Evolutionary conservation across 2,888 invertebrate genomes (phyloP), one percentile per base, ranked within the genome.

Genomic region (Drosophila demipolita): DNA sequence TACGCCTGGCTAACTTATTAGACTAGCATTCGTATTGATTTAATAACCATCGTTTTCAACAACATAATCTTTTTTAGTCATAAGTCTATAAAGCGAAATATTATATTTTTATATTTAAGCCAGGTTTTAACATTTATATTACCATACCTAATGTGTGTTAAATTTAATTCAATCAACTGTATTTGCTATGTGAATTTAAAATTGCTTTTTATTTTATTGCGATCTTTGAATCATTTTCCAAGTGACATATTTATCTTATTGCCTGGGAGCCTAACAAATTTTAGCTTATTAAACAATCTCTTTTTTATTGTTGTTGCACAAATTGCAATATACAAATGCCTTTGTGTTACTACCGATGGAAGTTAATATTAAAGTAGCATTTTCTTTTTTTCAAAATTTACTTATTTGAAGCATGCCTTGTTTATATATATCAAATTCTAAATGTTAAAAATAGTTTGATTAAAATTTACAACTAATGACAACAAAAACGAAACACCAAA

Each of bases 1-100:
- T 91, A 91, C 61, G 91, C 85, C 35, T 91, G 91, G 83, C 69
- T 91, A 66, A 85, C 91, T 50, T 92, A 91, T 75, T 92, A 87
- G 65, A 17, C 35, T 23, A 20, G 15, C 4, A 33, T 48, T 48
- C 11, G 32, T 53, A 36, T 50, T 66, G 7, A 32, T 58, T 59
- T 42, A 60, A 57, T 68, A 29, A 53, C 29, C 9, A 50, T n/a
- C 7, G 15, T 3, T 50, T n/a, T 32, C 3, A n/a, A n/a, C 9
- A 53, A 35, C 15, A 52, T 29, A 9, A 15, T 45, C 1, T 20
- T 7, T 15, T 20, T 45, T 45, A 45, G 17, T 23, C 12, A 3
- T 20, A 60, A 15, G 11, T 59, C 23, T 35, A 17, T 54, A 6
- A n/a, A 65, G 38, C 58, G 3, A 26, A 29, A 26, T 38, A 0